Evolutionary conservation across 2,797 vertebrate species (phyloP).

Genomic region (Bucorvus abyssinicus): DNA sequence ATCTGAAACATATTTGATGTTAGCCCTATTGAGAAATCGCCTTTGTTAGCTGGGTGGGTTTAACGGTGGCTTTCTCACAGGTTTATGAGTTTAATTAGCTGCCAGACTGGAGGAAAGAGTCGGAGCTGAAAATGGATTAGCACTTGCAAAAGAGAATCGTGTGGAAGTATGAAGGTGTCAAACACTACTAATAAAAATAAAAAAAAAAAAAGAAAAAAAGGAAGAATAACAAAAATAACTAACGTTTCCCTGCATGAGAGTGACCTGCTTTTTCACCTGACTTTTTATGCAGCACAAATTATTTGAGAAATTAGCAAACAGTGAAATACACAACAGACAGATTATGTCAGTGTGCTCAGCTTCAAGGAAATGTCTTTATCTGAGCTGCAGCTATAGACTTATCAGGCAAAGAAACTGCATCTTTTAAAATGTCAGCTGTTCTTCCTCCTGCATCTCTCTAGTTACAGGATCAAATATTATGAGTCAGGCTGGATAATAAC

Average conservation of each 20-base stretch:
- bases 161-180: not conserved
- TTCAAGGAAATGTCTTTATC: not conserved
- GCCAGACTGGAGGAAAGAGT: not conserved
- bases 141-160: slow-evolving; percentile 8
- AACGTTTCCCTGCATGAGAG: not conserved
- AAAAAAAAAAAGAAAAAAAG: not conserved
- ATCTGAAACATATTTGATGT: not conserved
- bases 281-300: not conserved
- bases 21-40: slow-evolving; percentile 2
- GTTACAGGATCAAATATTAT: not conserved
- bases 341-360: not conserved
- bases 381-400: not conserved
- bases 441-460: not conserved
- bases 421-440: not conserved
- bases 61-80: slow-evolving; percentile 20
- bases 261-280: not conserved
- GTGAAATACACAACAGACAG: not conserved
- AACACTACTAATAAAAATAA: not conserved
- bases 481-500: not conserved
- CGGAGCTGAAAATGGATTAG: not conserved
- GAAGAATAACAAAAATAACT: not conserved
- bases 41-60: not conserved
- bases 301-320: not conserved
- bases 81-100: slow-evolving; percentile 59
- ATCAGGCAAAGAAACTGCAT: not conserved